phyloP scores from a whole-genome alignment of 2,113 vertebrate genomes.

The Oceanodroma tethys region DNA sequence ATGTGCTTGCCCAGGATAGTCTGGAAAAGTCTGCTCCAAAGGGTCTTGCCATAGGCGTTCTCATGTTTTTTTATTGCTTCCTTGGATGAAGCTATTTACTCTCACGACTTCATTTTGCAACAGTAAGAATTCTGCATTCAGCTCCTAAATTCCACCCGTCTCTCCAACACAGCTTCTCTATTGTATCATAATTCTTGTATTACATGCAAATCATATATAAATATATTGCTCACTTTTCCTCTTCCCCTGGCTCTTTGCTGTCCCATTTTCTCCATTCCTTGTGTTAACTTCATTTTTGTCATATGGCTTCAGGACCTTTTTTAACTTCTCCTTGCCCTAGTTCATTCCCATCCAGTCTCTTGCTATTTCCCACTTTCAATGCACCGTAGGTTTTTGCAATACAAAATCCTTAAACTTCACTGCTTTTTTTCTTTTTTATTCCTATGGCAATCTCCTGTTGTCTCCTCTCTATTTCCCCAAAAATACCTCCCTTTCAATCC shows the following conservation, averaged over 20 bases:
- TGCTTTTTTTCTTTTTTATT: neutral
- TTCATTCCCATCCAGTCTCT: neutral
- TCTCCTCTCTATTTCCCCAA: neutral
- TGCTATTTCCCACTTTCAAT: neutral
- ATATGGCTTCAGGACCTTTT: neutral
- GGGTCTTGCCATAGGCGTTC: neutral
- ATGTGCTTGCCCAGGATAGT: neutral
- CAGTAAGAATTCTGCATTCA: neutral
- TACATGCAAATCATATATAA: neutral
- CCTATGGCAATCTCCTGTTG: neutral
- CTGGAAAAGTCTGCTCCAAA: neutral
- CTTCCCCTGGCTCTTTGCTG: neutral
- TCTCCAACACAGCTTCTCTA: neutral
- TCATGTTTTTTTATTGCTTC: neutral
- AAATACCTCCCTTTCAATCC: neutral
- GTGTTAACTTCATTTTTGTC: neutral
- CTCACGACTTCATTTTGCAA: neutral
- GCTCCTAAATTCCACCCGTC: neutral
- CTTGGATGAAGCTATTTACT: neutral
- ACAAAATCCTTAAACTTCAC: neutral
- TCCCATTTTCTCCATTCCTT: neutral
- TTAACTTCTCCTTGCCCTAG: neutral
- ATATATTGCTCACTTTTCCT: neutral
- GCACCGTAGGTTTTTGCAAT: neutral
- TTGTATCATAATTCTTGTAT: neutral